Evolutionary conservation across 2,113 vertebrate species (phyloP), one percentile per base, ranked within the genome.

Genomic region (Pseudorasbora parva): DNA sequence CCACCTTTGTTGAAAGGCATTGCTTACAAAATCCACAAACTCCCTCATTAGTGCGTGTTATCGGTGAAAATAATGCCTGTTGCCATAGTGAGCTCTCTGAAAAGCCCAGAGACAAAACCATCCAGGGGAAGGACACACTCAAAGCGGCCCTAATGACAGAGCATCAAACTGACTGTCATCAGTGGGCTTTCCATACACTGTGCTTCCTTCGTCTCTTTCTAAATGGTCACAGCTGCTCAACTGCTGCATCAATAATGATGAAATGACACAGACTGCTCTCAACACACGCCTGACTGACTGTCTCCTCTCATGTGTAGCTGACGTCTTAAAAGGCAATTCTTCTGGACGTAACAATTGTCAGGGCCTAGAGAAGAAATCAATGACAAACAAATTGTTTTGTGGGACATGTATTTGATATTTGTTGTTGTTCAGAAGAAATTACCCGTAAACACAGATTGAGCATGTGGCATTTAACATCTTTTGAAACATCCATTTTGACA

Each of bases 121-220:
- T 66, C 19, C 49, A 78, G 89, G 89, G 91, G 80, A 89, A 87
- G 87, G 84, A 92, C 7, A 89, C 69, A 84, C 84, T 79, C 30
- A 88, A 87, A 90, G 89, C 87, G 77, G 85, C 81, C 86, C 87
- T 87, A 91, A 90, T 88, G 88, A 78, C 90, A 60, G 88, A 79
- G 87, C 79, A 87, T 93, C 86, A 93, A 92, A 91, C 90, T 91
- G 93, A 93, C 90, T 93, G 91, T 95, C 92, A 93, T 93, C 91
- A 91, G 90, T 86, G 82, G 90, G 89, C 91, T 89, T 92, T 92
- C 89, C 90, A 33, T 90, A 86, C 87, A 86, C 89, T 89, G 81
- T 78, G 81, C 60, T 87, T 87, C 89, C 92, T 86, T 84, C 59
- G 87, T 69, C 30, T 56, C 64, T 81, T 88, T 81, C 81, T 82